Evolutionary conservation across 2,797 vertebrate genomes (phyloP).

Genomic region (Heteromormyrus szaboi): DNA sequence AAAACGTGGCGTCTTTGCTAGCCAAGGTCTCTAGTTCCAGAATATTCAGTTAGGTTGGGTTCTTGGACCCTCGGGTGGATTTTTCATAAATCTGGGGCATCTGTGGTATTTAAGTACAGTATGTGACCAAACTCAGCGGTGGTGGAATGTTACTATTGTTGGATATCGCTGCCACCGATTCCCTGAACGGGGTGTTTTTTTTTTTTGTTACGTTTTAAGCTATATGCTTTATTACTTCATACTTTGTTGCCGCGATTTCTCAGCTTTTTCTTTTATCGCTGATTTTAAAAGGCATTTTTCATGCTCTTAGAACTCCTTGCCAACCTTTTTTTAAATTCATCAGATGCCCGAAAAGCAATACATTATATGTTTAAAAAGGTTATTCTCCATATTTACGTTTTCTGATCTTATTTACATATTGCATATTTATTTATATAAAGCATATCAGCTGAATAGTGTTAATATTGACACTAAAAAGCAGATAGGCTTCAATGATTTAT

Average conservation of each 20-base stretch:
- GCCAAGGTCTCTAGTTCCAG: constrained; percentile 6
- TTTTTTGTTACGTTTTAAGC: not conserved
- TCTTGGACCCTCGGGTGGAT: not conserved
- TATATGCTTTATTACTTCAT: not conserved
- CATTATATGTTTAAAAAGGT: not conserved
- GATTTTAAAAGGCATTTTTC: not conserved
- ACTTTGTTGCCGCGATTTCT: not conserved
- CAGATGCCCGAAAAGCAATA: not conserved
- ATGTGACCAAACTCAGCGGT: not conserved
- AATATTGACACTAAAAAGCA: not conserved
- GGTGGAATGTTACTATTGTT: constrained; percentile 6
- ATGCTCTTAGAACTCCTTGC: not conserved
- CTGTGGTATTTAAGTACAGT: not conserved
- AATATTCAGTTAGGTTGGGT: not conserved
- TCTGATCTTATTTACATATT: not conserved
- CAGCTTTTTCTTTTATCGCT: not conserved
- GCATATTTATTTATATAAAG: not conserved
- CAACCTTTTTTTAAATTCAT: not conserved
- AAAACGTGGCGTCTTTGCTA: not conserved
- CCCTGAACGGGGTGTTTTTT: not conserved
- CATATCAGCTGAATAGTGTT: not conserved
- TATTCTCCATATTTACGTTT: not conserved
- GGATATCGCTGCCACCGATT: not conserved
- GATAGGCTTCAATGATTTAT: not conserved
- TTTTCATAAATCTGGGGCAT: not conserved